Base-by-base conservation (phyloP, 2,113 vertebrate genomes). In the Petrocephalus microphthalmus region DNA sequence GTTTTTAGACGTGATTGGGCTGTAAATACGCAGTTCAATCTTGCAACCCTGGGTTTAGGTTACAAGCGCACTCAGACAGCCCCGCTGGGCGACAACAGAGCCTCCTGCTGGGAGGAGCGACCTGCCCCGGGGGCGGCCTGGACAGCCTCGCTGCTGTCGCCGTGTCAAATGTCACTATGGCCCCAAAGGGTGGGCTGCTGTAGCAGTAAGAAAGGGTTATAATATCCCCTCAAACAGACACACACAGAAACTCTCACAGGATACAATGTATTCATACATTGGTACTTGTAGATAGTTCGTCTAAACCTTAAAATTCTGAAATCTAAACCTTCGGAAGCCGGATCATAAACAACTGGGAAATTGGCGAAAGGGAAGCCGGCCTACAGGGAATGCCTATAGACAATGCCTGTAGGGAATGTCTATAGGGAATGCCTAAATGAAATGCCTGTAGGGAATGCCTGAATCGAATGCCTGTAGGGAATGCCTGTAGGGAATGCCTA, bases 111-210 rank as follows among this genome's bases (percentile, higher is more conserved):
- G 71, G 87, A 13, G 52, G 89, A 91, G 56, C 87, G 88, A 89
- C 87, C 57, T 54, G 90, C 89, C 92, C 92, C 47, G 60, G 74
- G 90, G 92, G 91, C 90, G 89, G 90, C 90, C 87, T 60, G 67
- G 91, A 33, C 49, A 53, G 51, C 25, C 42, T n/a, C 85, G 88
- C 87, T 87, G 88, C 89, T 90, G 91, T 88, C 89, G 90, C 78
- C 87, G 86, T 87, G 64, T 88, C 64, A 87, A 91, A 85, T 89
- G 90, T 87, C 90, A 89, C 84, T 25, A 64, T 87, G 88, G 88
- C 88, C 89, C 87, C 89, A 88, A 71, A 84, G 90, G 89, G 84
- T 87, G 88, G 19, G 45, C 54, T 33, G 85, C 71, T 37, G 52
- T 51, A 86, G 86, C 78, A 83, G 22, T 84, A 37, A 60, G 87